phyloP scores from a whole-genome alignment of 2,797 vertebrate genomes.

The Emydoidea blandingii region DNA sequence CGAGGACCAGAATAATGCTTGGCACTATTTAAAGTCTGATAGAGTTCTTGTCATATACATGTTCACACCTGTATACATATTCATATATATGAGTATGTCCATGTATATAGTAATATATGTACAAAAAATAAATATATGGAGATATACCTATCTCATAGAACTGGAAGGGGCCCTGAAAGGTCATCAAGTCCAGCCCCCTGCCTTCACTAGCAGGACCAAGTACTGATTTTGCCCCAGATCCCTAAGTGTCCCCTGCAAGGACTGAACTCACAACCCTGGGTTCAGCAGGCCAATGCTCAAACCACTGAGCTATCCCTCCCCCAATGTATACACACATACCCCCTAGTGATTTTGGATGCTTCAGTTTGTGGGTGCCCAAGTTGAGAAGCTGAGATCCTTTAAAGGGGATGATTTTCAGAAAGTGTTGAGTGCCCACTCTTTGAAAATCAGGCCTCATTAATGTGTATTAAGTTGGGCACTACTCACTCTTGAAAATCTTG shows the following conservation, averaged over 20 bases:
- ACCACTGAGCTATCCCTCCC: too few species aligned
- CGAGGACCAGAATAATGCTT: background rate
- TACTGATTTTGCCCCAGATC: too few species aligned
- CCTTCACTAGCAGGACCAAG: too few species aligned
- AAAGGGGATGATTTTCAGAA: background rate
- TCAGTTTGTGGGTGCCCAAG: background rate
- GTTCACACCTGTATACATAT: background rate
- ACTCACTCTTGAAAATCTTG: background rate
- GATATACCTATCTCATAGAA: too few species aligned
- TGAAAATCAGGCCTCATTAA: background rate
- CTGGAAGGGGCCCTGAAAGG: too few species aligned
- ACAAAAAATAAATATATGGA: too few species aligned
- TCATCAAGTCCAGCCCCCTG: too few species aligned
- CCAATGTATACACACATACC: too few species aligned
- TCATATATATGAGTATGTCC: background rate
- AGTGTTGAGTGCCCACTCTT: background rate
- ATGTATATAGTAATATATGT: rapidly evolving
- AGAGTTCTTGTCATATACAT: background rate
- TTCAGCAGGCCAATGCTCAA: too few species aligned
- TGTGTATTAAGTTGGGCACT: background rate
- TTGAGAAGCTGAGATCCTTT: background rate
- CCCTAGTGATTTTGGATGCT: background rate
- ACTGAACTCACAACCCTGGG: too few species aligned
- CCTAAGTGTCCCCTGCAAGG: too few species aligned
- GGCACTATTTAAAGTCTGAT: background rate